Base-by-base conservation (phyloP, 1,140 invertebrate genomes). In the Gryon sp. region DNA sequence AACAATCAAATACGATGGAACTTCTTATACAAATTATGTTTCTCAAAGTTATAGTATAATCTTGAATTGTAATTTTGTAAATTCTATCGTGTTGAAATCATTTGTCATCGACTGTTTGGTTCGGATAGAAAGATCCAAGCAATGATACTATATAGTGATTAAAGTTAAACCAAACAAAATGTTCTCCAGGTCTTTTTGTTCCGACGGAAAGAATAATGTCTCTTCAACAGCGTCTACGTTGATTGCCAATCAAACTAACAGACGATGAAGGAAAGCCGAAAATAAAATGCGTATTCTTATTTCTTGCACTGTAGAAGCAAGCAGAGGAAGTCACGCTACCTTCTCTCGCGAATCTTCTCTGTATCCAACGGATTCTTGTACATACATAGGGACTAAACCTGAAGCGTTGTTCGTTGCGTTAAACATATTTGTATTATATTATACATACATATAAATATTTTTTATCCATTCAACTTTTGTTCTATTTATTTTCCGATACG, bases 331-430 rank as follows among this genome's bases (percentile, higher is more conserved):
- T 18, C 63, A 32, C 45, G 30, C 57, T n/a, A 19, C 12, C 40
- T 68, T 77, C 30, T 28, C 15, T 18, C 50, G 45, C 52, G 63
- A 46, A 50, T 74, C 43, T 65, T 59, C 62, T n/a, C n/a, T 60
- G 45, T 70, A 65, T 59, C 36, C 53, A 22, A 60, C 30, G 62
- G 18, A 79, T 81, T 80, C 77, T 79, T 85, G 84, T 84, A 86
- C 79, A 85, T 84, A 86, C 80, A 84, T 84, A 84, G 80, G 79
- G 60, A 80, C 76, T 66, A 76, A 80, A 68, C 80, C 36, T 62
- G 22, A 70, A 79, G 81, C 78, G 80, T 84, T 86, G 79, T 84
- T 84, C 81, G 82, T 81, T 85, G 80, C 85, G 84, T 84, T 84
- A 79, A n/a, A 77, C 74, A 68, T 79, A 83, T 76, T 79, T 80